These are phyloP conservation scores for Kryptolebias marmoratus DNA, from an alignment of 2,113 vertebrate genomes.

Conservation along the genomic window DNA sequence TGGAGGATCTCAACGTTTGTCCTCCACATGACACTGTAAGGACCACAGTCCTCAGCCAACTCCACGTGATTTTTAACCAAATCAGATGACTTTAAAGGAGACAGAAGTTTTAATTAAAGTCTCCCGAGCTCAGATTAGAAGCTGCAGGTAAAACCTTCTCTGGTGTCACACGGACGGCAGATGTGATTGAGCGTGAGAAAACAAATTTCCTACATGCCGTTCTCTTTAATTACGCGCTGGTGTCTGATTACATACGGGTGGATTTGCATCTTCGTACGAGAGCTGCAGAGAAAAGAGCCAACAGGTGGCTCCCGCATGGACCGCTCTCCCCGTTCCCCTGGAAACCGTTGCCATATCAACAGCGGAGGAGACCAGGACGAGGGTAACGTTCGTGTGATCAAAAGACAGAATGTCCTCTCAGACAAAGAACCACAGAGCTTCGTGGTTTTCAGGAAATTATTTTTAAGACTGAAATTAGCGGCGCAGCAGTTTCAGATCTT, in stretches of 20 bases:
- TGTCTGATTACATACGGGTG: neutral
- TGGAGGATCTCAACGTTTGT: neutral
- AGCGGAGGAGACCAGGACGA: conserved; percentile 2
- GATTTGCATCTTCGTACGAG: neutral
- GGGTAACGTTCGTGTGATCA: conserved; percentile 4
- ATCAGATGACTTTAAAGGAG: too few species aligned
- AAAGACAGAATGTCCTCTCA: conserved; percentile 8
- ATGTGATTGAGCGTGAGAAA: neutral
- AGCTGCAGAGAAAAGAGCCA: neutral
- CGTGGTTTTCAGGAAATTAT: neutral
- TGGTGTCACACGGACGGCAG: neutral
- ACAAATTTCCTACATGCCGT: neutral
- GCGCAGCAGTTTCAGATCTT: neutral
- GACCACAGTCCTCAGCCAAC: too few species aligned
- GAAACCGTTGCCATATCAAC: conserved; percentile 61
- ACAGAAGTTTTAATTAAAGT: neutral
- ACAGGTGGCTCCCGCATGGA: conserved; percentile 39
- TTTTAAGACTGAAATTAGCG: neutral
- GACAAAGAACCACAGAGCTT: neutral
- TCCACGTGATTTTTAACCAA: too few species aligned
- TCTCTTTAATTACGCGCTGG: neutral
- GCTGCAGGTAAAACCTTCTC: neutral
- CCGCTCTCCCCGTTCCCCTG: conserved; percentile 32
- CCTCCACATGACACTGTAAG: too few species aligned
- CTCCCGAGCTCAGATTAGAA: neutral